phyloP scores from a whole-genome alignment of 2,888 invertebrate genomes.

The Xestia c-nigrum region DNA sequence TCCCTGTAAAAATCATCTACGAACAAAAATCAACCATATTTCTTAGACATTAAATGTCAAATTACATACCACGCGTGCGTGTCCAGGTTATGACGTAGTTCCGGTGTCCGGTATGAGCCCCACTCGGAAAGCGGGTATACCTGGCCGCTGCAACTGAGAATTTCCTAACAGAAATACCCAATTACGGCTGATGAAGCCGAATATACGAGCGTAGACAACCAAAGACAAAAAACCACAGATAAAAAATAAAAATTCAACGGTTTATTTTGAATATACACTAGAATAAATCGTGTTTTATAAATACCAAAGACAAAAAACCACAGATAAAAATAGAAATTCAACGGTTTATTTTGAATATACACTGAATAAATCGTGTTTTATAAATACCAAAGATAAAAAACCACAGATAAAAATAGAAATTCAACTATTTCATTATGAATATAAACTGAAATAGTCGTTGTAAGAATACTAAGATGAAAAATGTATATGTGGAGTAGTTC shows the following conservation, averaged over 20 bases:
- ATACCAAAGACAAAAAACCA: no score
- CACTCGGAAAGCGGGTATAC: slow-evolving; percentile 49
- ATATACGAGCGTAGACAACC: slow-evolving; percentile 26
- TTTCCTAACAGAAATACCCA: slow-evolving; percentile 54
- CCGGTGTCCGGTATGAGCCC: slow-evolving; percentile 35
- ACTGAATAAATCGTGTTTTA: neutral
- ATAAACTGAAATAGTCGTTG: no score
- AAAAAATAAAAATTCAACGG: neutral
- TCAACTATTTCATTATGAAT: no score
- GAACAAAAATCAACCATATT: slow-evolving; percentile 39
- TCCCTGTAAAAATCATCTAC: slow-evolving; percentile 36
- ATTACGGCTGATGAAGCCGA: slow-evolving; percentile 52
- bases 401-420: no score
- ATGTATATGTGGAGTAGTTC: no score
- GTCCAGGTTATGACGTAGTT: slow-evolving; percentile 33
- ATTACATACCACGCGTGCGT: slow-evolving; percentile 52
- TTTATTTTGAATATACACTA: neutral
- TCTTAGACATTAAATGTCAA: slow-evolving; percentile 35
- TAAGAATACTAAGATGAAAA: no score
- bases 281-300: neutral
- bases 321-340: neutral
- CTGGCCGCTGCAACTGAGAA: slow-evolving; percentile 53
- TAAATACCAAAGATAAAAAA: neutral
- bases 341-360: neutral
- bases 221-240: slow-evolving; percentile 37